Evolutionary conservation across 2,888 invertebrate species (phyloP), one percentile per base, ranked within the genome.

Genomic region (Rugalucina vietnamica): DNA sequence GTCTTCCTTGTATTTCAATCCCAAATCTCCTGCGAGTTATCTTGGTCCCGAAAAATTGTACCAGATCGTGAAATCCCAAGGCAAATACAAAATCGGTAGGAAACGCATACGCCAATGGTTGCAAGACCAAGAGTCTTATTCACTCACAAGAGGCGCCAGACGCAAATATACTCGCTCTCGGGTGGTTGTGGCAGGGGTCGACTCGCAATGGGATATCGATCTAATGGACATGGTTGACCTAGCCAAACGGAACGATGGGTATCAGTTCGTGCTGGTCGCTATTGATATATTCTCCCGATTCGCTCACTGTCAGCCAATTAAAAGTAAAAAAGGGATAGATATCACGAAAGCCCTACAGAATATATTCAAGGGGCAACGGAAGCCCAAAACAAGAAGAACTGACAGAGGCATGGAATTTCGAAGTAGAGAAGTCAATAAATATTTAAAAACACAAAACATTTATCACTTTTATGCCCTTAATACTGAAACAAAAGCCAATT

Each of bases 121-220:
- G 29, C 69, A 69, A 69, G 69, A 69, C 36, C 69, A 69, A 69
- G 69, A 69, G 69, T 32, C 69, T 69, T 69, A 69, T 69, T 69
- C 69, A 3, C 36, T 69, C 27, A 69, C 69, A 24, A 69, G 69
- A 69, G 32, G 36, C 69, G 69, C 69, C 69, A 69, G 69, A 69
- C 32, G 69, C 32, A 69, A 69, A 36, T 69, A 34, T 36, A 21
- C 32, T 14, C 14, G 29, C 3, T 69, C 69, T 12, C 14, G 69
- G 21, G 69, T 27, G 18, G 29, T 27, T 14, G 69, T 69, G 34
- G 69, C 32, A 18, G 69, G 69, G 18, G 4, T 69, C 18, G 29
- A 69, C 69, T 27, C 27, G 14, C 69, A 36, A n/a, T 69, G 69
- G 69, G 69, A 69, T 36, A 14, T 36, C 65, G 39, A 65, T 50